Conservation (phyloP, 2,113 vertebrate species). For the Pseudorasbora parva region DNA sequence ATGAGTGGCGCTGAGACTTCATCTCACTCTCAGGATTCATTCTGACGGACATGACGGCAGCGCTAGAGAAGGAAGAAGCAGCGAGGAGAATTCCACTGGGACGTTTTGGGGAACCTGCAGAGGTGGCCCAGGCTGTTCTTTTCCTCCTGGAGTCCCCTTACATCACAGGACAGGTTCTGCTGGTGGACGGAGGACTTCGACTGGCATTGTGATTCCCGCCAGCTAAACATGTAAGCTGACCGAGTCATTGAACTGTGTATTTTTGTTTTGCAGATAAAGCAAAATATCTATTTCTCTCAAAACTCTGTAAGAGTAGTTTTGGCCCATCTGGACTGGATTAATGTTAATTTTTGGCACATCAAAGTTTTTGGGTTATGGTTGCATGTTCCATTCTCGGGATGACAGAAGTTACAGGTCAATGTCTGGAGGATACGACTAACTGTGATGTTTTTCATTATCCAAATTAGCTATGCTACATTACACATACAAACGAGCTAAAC, state of each 20-base stretch:
- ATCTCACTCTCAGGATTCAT: conserved; percentile 80
- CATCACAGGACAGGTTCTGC: conserved; percentile 86
- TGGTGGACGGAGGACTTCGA: conserved; percentile 91
- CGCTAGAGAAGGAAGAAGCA: conserved; percentile 77
- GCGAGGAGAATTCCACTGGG: conserved; percentile 80
- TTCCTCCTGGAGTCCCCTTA: conserved; percentile 90
- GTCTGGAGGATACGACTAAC: conserved; percentile 41
- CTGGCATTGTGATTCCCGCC: conserved; percentile 75
- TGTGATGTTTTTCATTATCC: conserved; percentile 33
- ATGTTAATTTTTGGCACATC: conserved; percentile 69
- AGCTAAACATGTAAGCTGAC: not conserved
- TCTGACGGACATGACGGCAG: conserved; percentile 89
- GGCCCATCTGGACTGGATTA: conserved; percentile 73
- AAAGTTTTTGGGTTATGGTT: conserved; percentile 65
- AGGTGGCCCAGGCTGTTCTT: conserved; percentile 83
- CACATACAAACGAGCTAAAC: not conserved
- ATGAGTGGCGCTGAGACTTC: not conserved
- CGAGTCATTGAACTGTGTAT: not conserved
- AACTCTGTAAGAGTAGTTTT: conserved; percentile 33
- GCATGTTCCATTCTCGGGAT: conserved; percentile 50
- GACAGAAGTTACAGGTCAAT: conserved; percentile 56
- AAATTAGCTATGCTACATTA: not conserved
- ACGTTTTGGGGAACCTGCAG: conserved; percentile 84
- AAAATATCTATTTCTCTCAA: not conserved
- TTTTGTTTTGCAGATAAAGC: not conserved